Conservation (phyloP, 2,888 invertebrate genomes). For the Spodoptera littoralis region DNA sequence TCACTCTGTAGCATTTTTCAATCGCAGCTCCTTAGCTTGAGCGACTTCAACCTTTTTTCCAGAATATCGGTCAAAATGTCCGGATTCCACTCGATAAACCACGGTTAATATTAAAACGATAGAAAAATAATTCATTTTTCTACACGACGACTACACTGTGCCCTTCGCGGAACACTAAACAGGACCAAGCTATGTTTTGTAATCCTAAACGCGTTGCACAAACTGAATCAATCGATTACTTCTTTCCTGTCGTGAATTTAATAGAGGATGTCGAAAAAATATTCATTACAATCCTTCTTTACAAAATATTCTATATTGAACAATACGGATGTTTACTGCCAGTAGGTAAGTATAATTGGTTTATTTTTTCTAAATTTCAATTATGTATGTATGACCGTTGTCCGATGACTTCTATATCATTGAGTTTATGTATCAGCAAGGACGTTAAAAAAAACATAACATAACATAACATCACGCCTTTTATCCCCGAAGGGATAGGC, state of each 20-base stretch:
- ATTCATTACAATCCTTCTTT: conserved; percentile 26
- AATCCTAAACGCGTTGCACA: conserved; percentile 53
- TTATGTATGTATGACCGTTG: neutral
- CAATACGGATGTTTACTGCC: no score
- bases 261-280: conserved; percentile 51
- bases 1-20: conserved; percentile 69
- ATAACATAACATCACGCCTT: no score
- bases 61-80: conserved; percentile 70
- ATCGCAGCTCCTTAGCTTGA: conserved; percentile 59
- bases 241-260: conserved; percentile 41
- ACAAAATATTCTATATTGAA: conserved; percentile 27
- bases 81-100: conserved; percentile 57
- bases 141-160: conserved; percentile 33
- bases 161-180: conserved; percentile 54
- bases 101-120: conserved; percentile 63
- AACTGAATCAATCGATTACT: conserved; percentile 40
- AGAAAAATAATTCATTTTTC: conserved; percentile 64
- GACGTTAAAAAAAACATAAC: no score
- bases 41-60: conserved; percentile 69
- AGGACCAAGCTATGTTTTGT: conserved; percentile 35
- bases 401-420: no score
- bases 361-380: conserved; percentile 1
- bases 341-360: no score
- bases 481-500: no score
- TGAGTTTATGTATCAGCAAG: no score